Conservation (phyloP, 2,113 vertebrate species). For the Saguinus imperator region DNA sequence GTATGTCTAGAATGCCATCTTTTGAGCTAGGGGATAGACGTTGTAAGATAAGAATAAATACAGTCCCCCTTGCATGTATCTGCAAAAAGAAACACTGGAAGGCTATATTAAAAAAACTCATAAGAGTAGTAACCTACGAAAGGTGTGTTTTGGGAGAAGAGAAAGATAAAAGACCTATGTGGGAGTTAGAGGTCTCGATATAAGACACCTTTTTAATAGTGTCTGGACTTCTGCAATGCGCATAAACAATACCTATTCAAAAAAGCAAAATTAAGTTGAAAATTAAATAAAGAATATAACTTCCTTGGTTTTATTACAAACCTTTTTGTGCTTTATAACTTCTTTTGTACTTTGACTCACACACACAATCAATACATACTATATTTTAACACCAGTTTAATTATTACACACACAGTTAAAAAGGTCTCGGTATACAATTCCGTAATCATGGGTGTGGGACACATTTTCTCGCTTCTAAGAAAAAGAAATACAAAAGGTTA, state of each 20-base stretch:
- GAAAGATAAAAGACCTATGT: background rate
- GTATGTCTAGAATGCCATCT: background rate
- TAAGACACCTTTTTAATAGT: background rate
- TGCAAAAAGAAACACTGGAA: background rate
- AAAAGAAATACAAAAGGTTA: constrained; percentile 14
- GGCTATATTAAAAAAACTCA: background rate
- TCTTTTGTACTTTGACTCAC: background rate
- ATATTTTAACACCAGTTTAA: background rate
- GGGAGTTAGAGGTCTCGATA: background rate
- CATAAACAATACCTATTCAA: background rate
- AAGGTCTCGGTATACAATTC: background rate
- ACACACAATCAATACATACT: background rate
- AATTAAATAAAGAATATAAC: background rate
- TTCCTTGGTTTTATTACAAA: background rate
- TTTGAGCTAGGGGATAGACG: background rate
- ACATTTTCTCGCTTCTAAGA: constrained; percentile 45
- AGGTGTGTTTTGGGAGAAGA: background rate
- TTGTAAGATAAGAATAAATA: background rate
- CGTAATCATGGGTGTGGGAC: background rate
- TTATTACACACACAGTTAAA: background rate
- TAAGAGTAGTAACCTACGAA: background rate
- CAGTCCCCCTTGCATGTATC: background rate
- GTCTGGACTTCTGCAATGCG: background rate
- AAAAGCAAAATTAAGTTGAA: constrained; percentile 29
- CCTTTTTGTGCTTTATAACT: background rate